These are phyloP conservation scores for Notarius quadriscutis DNA, from an alignment of 2,113 vertebrate genomes.

Conservation along the genomic window DNA sequence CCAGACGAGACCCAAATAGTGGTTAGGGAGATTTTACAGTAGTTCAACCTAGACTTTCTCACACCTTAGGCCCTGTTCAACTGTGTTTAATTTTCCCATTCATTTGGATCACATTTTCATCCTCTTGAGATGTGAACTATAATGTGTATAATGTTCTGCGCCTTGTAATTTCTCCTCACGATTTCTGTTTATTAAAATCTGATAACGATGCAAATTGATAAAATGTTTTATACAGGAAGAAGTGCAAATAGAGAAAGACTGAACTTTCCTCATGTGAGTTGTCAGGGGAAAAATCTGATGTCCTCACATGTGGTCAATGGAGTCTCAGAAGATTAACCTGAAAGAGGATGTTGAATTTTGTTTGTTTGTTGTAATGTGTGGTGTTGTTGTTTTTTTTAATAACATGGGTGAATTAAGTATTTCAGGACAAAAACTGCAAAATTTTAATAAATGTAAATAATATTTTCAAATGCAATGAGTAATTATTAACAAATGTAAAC, in stretches of 20 bases:
- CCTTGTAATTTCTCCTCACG: neutral
- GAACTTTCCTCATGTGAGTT: neutral
- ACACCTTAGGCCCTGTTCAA: neutral
- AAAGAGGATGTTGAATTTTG: neutral
- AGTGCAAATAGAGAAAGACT: neutral
- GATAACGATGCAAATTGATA: no score
- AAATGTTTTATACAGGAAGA: neutral
- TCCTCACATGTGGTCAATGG: neutral
- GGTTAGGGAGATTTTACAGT: neutral
- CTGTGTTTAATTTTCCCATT: neutral
- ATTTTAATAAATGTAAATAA: neutral
- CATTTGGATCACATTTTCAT: neutral
- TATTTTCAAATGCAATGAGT: neutral
- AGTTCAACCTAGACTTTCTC: neutral
- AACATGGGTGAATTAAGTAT: neutral
- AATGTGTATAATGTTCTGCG: neutral
- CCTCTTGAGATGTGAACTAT: neutral
- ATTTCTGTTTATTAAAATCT: neutral
- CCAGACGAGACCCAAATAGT: conserved; percentile 15
- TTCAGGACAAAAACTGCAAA: neutral
- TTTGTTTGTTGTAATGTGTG: neutral
- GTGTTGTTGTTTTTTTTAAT: neutral
- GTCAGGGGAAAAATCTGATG: neutral
- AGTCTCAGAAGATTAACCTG: neutral
- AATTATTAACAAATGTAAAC: neutral